These are phyloP conservation scores for Plagiodera versicolora DNA, from an alignment of 2,888 invertebrate genomes.

Conservation along the genomic window DNA sequence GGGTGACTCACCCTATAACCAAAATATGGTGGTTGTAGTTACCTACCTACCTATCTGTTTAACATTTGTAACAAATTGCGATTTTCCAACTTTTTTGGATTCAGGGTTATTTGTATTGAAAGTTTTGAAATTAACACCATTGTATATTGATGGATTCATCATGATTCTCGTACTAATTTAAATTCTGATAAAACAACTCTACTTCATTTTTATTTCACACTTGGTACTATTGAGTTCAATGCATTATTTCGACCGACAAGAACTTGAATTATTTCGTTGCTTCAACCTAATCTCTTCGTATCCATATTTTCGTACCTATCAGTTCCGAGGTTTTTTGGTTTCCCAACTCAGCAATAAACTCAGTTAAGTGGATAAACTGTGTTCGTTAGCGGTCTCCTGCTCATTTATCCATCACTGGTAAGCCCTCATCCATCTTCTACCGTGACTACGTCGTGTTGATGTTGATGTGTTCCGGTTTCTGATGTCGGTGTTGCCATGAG, in stretches of 20 bases:
- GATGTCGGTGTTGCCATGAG: conserved; percentile 5
- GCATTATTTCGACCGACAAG: background rate
- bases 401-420: conserved; percentile 40
- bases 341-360: conserved; percentile 27
- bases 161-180: too few species aligned
- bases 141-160: too few species aligned
- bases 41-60: too few species aligned
- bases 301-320: background rate
- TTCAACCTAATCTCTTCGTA: background rate
- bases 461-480: conserved; percentile 38
- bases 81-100: too few species aligned
- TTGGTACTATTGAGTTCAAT: background rate
- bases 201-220: background rate
- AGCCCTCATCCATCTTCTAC: conserved; percentile 41
- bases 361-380: conserved; percentile 31
- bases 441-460: too few species aligned
- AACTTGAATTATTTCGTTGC: background rate
- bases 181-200: too few species aligned
- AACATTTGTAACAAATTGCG: too few species aligned
- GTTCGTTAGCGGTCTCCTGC: conserved; percentile 37
- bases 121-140: too few species aligned
- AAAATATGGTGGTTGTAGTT: too few species aligned
- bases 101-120: too few species aligned
- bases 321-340: background rate
- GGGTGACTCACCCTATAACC: too few species aligned